A percentile compares a stretch with the other conserved stretches of the same genome.
Evolutionary conservation across 2,113 vertebrate species (phyloP).

Genomic region (Periophthalmodon schlosseri): DNA sequence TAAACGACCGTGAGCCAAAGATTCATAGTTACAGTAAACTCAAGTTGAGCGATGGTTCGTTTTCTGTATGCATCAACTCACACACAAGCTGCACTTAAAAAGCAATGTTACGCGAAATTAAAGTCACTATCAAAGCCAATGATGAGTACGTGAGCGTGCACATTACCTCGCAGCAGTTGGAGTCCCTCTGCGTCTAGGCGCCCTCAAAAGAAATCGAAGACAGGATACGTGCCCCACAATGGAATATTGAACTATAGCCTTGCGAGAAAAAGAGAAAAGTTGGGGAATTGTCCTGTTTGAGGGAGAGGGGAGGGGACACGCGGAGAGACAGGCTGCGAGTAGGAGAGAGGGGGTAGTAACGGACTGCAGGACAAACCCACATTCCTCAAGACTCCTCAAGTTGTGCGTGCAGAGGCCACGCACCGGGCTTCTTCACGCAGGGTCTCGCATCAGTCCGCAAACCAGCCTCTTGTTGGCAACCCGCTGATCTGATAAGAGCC

Average conservation of each 20-base stretch:
- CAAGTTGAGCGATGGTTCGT: background rate
- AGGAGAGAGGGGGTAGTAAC: conserved; percentile 72
- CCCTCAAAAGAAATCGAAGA: conserved; percentile 75
- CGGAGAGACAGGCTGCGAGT: conserved; percentile 65
- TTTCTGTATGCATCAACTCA: background rate
- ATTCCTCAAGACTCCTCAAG: conserved; percentile 78
- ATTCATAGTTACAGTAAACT: background rate
- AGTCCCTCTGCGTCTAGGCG: conserved; percentile 70
- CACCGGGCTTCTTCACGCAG: conserved; percentile 47
- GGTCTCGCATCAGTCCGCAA: conserved; percentile 42
- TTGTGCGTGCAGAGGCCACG: conserved; percentile 63
- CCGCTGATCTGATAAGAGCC: conserved; percentile 33
- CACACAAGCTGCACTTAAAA: conserved; percentile 19
- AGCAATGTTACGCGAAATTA: conserved; percentile 49
- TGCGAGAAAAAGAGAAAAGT: conserved; percentile 82
- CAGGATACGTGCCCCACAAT: conserved; percentile 70
- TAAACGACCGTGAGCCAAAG: background rate
- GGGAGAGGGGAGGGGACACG: conserved; percentile 82
- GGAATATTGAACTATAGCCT: conserved; percentile 78
- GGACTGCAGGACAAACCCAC: conserved; percentile 79
- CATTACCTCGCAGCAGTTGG: conserved; percentile 73
- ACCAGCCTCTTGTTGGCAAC: conserved; percentile 23
- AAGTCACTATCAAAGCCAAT: conserved; percentile 45
- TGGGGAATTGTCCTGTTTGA: conserved; percentile 80
- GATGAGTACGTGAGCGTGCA: conserved; percentile 33